Conservation (phyloP, 2,113 vertebrate genomes). For the Mesocricetus auratus region DNA sequence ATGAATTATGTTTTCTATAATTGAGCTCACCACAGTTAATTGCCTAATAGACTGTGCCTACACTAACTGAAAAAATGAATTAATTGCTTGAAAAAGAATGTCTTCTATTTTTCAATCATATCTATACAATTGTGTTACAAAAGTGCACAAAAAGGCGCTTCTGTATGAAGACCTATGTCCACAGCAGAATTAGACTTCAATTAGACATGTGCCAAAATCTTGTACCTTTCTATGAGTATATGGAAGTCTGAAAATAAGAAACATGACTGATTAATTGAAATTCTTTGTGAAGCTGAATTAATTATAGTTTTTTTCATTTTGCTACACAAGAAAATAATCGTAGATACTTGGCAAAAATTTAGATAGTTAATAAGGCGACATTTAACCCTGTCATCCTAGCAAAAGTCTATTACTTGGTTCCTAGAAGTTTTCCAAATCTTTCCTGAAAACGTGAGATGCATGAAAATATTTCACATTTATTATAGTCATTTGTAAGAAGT, state of each 20-base stretch:
- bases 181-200: not conserved
- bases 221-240: not conserved
- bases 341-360: slow-evolving; percentile 8
- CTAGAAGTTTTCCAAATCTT: not conserved
- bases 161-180: not conserved
- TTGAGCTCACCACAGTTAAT: slow-evolving; percentile 78
- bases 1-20: slow-evolving; percentile 79
- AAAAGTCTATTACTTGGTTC: not conserved
- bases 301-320: slow-evolving; percentile 22
- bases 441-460: not conserved
- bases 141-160: slow-evolving; percentile 41
- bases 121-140: not conserved
- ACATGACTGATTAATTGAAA: not conserved
- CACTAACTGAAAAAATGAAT: slow-evolving; percentile 67
- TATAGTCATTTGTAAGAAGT: not conserved
- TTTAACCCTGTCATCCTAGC: not conserved
- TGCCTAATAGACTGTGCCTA: slow-evolving; percentile 76
- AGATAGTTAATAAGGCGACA: not conserved
- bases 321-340: slow-evolving; percentile 2
- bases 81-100: slow-evolving; percentile 80
- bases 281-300: not conserved
- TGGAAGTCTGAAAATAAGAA: not conserved
- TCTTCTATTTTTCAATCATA: slow-evolving; percentile 66
- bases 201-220: not conserved
- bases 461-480: not conserved